Evolutionary conservation across 2,888 invertebrate genomes (phyloP).

Genomic region (Keiferia lycopersicella): DNA sequence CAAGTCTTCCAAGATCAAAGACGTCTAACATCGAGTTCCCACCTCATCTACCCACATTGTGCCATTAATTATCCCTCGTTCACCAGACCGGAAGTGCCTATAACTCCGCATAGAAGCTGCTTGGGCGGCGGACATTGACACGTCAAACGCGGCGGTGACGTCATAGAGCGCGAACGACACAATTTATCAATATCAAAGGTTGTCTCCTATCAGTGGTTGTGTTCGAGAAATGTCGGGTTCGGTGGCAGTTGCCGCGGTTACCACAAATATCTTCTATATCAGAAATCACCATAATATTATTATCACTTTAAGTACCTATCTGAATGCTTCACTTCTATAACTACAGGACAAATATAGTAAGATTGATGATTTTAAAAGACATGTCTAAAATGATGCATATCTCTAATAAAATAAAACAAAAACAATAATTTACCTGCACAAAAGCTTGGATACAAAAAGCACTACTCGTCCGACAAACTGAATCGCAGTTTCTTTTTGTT

Average conservation of each 20-base stretch:
- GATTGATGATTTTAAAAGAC: too few species aligned
- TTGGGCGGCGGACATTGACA: constrained; percentile 11
- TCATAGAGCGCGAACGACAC: constrained; percentile 14
- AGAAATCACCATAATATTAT: too few species aligned
- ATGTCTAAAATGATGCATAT: too few species aligned
- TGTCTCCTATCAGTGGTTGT: constrained; percentile 24
- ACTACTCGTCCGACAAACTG: not conserved
- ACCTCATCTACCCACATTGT: not conserved
- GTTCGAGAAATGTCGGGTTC: constrained; percentile 20
- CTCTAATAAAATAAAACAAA: too few species aligned
- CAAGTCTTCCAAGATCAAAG: not conserved
- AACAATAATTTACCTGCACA: too few species aligned
- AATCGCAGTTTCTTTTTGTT: not conserved
- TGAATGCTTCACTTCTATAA: too few species aligned
- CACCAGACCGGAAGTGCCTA: constrained; percentile 4
- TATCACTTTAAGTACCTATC: too few species aligned
- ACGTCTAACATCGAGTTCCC: not conserved
- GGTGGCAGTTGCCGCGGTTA: constrained; percentile 8
- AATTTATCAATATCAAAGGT: constrained; percentile 28
- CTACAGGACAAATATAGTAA: too few species aligned
- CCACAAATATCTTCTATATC: too few species aligned
- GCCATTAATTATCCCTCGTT: constrained; percentile 13
- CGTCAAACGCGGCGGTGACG: constrained; percentile 18
- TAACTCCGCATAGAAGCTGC: not conserved
- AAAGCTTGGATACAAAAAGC: not conserved